Evolutionary conservation across 2,797 vertebrate species (phyloP).

Genomic region (Argyrosomus regius): DNA sequence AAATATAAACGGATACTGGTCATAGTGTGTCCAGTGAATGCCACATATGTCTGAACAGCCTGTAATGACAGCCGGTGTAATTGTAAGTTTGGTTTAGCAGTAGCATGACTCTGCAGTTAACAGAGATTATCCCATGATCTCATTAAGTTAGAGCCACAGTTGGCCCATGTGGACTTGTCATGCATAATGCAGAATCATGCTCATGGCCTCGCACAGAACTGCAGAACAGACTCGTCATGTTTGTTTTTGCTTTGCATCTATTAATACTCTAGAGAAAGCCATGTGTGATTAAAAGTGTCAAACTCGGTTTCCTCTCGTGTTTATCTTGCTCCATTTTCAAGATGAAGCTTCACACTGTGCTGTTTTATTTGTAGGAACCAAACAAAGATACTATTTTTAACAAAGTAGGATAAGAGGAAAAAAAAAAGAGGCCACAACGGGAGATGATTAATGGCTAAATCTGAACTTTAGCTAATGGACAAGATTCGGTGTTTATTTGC

Average conservation of each 20-base stretch:
- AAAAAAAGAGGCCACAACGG: constrained; percentile 4
- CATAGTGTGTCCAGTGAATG: background rate
- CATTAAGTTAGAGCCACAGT: constrained; percentile 53
- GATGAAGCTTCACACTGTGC: too few relatives aligned
- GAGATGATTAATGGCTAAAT: constrained; percentile 12
- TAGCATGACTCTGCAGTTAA: constrained; percentile 42
- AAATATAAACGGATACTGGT: constrained; percentile 11
- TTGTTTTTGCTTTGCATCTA: background rate
- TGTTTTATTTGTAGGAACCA: background rate
- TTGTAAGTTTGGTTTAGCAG: constrained; percentile 30
- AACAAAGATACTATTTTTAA: background rate
- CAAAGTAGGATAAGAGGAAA: background rate
- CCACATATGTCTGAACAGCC: constrained; percentile 13
- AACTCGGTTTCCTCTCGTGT: too few relatives aligned
- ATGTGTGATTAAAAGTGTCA: background rate
- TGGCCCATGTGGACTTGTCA: background rate
- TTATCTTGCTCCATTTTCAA: background rate
- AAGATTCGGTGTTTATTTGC: constrained; percentile 38
- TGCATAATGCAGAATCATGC: background rate
- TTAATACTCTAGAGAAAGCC: background rate
- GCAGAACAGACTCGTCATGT: background rate
- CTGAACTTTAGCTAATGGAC: constrained; percentile 18
- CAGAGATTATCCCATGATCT: constrained; percentile 64
- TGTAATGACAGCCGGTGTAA: constrained; percentile 6
- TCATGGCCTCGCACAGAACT: background rate